A percentile compares a stretch with the other conserved stretches of the same genome.
phyloP scores from a whole-genome alignment of 2,113 vertebrate species.

The Bufo bufo region DNA sequence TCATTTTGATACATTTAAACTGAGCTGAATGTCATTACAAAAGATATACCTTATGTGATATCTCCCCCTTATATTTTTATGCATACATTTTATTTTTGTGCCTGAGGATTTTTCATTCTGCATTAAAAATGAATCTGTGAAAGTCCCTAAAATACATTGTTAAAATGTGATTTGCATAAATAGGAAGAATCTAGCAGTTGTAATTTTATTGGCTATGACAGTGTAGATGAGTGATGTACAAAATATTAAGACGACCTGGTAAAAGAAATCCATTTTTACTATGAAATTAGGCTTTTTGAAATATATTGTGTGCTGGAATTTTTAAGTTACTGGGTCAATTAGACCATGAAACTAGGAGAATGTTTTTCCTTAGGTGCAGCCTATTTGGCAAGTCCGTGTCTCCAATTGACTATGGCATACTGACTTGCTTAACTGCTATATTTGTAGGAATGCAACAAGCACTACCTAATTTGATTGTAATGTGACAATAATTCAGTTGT shows the following conservation, averaged over 20 bases:
- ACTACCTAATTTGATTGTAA: background rate
- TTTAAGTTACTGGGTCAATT: background rate
- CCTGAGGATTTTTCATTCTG: slow-evolving; percentile 19
- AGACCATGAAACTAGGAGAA: background rate
- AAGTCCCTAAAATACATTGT: slow-evolving; percentile 41
- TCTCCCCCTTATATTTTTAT: slow-evolving; percentile 20
- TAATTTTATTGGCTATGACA: slow-evolving; percentile 29
- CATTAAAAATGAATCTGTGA: slow-evolving; percentile 40
- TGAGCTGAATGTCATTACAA: slow-evolving; percentile 3
- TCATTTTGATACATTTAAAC: slow-evolving; percentile 22
- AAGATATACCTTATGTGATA: slow-evolving; percentile 17
- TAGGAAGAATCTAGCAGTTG: slow-evolving; percentile 12
- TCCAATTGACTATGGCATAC: background rate
- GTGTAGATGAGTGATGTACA: slow-evolving; percentile 1
- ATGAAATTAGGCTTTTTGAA: slow-evolving; percentile 7
- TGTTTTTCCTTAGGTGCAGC: background rate
- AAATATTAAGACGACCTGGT: slow-evolving; percentile 17
- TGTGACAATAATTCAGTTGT: background rate
- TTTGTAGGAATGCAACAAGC: background rate
- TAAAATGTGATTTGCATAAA: slow-evolving; percentile 38
- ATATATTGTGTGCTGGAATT: background rate
- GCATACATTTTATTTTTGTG: slow-evolving; percentile 41
- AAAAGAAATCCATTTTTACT: slow-evolving; percentile 18
- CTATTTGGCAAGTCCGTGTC: background rate
- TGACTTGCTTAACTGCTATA: background rate